phyloP scores from a whole-genome alignment of 2,113 vertebrate species.

The Clinocottus analis region DNA sequence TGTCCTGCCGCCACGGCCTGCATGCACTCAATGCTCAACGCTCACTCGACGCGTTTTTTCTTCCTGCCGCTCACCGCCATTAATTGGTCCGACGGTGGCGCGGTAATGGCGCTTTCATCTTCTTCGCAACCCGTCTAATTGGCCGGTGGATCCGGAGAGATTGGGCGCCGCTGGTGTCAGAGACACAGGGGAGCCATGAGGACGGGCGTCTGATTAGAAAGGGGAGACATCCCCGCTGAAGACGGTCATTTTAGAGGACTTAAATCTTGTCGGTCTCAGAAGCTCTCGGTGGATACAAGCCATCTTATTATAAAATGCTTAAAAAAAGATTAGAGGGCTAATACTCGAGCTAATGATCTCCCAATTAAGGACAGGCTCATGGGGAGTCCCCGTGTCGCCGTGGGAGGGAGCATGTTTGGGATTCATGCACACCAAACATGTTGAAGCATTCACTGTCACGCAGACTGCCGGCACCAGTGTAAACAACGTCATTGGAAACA shows the following conservation, averaged over 20 bases:
- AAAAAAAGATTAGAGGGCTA: slow-evolving; percentile 67
- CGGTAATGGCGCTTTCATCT: slow-evolving; percentile 71
- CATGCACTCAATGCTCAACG: too few species aligned
- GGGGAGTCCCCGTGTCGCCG: slow-evolving; percentile 38
- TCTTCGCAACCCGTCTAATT: slow-evolving; percentile 64
- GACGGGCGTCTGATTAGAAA: slow-evolving; percentile 60
- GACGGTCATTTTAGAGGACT: slow-evolving; percentile 74
- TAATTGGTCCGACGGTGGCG: slow-evolving; percentile 62
- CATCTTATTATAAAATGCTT: slow-evolving; percentile 74
- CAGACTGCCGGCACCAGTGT: slow-evolving; percentile 1
- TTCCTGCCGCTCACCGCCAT: slow-evolving; percentile 7
- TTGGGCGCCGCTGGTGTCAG: slow-evolving; percentile 15
- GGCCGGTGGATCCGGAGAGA: slow-evolving; percentile 45
- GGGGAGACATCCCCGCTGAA: slow-evolving; percentile 44
- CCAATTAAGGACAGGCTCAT: slow-evolving; percentile 68
- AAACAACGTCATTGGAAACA: slow-evolving; percentile 9
- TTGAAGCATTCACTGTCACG: slow-evolving; percentile 16
- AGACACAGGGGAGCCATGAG: slow-evolving; percentile 41
- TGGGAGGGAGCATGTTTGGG: slow-evolving; percentile 11
- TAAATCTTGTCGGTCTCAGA: slow-evolving; percentile 64
- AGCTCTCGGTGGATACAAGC: slow-evolving; percentile 57
- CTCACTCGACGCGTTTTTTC: background rate
- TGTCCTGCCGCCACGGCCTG: slow-evolving; percentile 56
- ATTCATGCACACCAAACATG: slow-evolving; percentile 1
- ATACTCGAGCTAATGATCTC: slow-evolving; percentile 69